phyloP scores from a whole-genome alignment of 2,888 invertebrate species.

The Eristalinus sepulchralis region DNA sequence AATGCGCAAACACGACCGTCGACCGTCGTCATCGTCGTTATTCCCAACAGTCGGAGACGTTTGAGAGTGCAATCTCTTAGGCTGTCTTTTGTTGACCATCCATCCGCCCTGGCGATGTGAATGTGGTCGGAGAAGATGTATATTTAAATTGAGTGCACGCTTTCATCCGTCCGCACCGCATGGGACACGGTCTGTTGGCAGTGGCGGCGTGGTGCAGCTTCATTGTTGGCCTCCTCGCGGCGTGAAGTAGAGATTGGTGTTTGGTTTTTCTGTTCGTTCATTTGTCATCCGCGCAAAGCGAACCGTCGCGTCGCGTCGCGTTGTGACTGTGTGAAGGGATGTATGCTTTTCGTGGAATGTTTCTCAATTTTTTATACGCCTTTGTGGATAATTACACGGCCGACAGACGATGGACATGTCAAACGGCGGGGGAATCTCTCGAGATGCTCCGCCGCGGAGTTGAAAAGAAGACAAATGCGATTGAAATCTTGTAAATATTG shows the following conservation, averaged over 20 bases:
- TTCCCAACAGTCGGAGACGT: neutral
- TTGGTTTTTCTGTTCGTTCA: slow-evolving; percentile 26
- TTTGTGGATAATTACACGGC: neutral
- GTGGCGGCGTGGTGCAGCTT: slow-evolving; percentile 20
- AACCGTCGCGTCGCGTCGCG: slow-evolving; percentile 12
- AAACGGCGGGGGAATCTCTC: neutral
- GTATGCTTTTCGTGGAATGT: slow-evolving; percentile 7
- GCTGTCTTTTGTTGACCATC: slow-evolving; percentile 31
- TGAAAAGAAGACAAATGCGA: neutral
- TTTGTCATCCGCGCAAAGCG: slow-evolving; percentile 58
- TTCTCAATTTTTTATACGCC: slow-evolving; percentile 30
- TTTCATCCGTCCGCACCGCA: slow-evolving; percentile 50
- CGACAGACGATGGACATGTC: neutral
- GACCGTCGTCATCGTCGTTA: neutral
- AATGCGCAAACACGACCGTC: neutral
- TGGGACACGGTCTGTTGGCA: slow-evolving; percentile 9
- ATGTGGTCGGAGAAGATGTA: slow-evolving; percentile 10
- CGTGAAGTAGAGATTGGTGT: slow-evolving; percentile 44
- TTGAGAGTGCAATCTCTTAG: neutral
- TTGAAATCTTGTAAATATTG: neutral
- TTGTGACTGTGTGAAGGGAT: neutral
- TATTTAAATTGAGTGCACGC: slow-evolving; percentile 45
- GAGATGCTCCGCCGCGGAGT: neutral
- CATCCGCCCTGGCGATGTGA: slow-evolving; percentile 12
- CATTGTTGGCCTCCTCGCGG: slow-evolving; percentile 14